Percentiles rank a stretch among this genome's conserved stretches.
Evolutionary conservation across 1,140 invertebrate genomes (phyloP).

Genomic region (Sinella curviseta): DNA sequence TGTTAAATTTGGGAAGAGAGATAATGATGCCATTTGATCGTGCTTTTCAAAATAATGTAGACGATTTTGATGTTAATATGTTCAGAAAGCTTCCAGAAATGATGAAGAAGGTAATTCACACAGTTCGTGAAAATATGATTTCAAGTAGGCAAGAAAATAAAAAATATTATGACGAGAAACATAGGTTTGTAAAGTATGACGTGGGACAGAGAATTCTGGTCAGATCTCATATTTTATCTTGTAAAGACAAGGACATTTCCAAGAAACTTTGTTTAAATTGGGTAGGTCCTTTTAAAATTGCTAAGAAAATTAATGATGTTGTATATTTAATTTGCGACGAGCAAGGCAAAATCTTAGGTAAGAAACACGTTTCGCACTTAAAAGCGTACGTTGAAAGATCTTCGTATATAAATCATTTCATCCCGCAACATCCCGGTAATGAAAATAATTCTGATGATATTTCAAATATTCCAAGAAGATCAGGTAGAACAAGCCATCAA

Average conservation of each 20-base stretch:
- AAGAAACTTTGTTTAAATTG: constrained; percentile 12
- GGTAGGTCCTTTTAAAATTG: constrained; percentile 24
- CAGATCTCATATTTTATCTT: constrained; percentile 7
- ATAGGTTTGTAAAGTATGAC: constrained; percentile 20
- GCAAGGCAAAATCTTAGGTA: background rate
- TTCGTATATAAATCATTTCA: too few species aligned
- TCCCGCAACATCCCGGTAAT: too few species aligned
- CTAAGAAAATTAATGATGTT: background rate
- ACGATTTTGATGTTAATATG: background rate
- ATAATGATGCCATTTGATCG: constrained; percentile 43
- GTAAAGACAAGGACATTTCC: background rate
- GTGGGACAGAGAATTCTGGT: constrained; percentile 25
- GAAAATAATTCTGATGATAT: too few species aligned
- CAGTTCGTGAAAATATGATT: constrained; percentile 36
- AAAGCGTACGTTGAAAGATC: too few species aligned
- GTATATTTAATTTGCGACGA: background rate
- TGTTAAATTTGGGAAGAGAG: constrained; percentile 54
- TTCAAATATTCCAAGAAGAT: too few species aligned
- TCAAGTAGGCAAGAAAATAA: constrained; percentile 12
- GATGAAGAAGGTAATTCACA: constrained; percentile 23
- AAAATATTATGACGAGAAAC: constrained; percentile 22
- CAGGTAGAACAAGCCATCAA: too few species aligned
- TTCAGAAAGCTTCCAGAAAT: constrained; percentile 23
- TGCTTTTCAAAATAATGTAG: background rate
- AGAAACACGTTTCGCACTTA: constrained; percentile 21